Percentiles rank a stretch among this genome's conserved stretches.
Evolutionary conservation across 2,113 vertebrate species (phyloP).

Genomic region (Athene cunicularia): DNA sequence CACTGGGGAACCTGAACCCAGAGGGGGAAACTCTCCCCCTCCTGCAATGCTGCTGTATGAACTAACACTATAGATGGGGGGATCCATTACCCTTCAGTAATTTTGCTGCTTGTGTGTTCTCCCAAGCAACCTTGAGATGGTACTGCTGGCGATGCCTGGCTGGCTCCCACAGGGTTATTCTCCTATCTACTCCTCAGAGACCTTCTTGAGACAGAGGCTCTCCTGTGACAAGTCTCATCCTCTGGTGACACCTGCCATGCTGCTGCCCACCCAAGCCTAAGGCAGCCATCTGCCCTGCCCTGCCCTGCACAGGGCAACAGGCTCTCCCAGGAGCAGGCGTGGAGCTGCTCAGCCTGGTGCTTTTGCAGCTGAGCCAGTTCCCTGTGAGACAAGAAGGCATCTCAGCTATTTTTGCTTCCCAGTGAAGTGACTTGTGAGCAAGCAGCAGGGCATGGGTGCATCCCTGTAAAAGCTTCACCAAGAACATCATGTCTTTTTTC

Average conservation of each 20-base stretch:
- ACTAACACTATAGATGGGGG: neutral
- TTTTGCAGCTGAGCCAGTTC: neutral
- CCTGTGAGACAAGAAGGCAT: neutral
- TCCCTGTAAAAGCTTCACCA: neutral
- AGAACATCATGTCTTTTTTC: neutral
- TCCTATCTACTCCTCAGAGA: neutral
- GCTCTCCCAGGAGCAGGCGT: neutral
- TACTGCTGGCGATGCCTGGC: neutral
- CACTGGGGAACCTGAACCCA: accelerated
- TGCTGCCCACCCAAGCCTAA: neutral
- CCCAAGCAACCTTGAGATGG: neutral
- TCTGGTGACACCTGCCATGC: neutral
- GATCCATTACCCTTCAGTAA: neutral
- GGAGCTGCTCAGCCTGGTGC: neutral
- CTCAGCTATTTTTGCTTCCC: neutral
- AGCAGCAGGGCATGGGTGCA: neutral
- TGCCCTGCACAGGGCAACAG: accelerated
- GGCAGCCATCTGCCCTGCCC: neutral
- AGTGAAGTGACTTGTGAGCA: neutral
- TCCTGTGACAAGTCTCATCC: neutral
- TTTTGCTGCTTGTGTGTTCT: neutral
- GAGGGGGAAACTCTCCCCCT: neutral
- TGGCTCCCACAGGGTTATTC: neutral
- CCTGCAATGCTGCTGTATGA: neutral
- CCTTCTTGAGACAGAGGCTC: neutral